Percentiles rank a stretch among this genome's conserved stretches.
Evolutionary conservation across 2,797 vertebrate genomes (phyloP).

Genomic region (Mastacembelus armatus): DNA sequence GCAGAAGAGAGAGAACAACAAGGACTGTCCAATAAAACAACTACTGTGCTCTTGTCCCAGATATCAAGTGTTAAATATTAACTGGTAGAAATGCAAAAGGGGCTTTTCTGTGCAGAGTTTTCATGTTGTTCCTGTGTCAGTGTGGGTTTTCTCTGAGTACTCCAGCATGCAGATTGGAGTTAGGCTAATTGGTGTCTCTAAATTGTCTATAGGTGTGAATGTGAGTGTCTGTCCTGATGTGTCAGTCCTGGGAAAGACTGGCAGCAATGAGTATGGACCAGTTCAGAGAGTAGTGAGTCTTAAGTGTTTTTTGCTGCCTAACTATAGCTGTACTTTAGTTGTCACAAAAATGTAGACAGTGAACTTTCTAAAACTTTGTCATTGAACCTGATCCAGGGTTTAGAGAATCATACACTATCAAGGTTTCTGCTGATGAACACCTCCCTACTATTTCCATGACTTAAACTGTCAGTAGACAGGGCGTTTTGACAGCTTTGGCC

Average conservation of each 20-base stretch:
- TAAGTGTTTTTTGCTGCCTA: background rate
- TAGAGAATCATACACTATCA: conserved; percentile 27
- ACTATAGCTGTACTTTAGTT: conserved; percentile 23
- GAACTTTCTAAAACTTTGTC: conserved; percentile 49
- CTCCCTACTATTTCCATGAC: conserved; percentile 42
- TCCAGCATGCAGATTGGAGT: no score
- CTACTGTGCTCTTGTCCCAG: conserved; percentile 17
- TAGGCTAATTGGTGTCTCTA: no score
- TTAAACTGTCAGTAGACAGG: conserved; percentile 56
- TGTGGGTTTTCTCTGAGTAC: no score
- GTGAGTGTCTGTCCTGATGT: no score
- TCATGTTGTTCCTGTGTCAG: no score
- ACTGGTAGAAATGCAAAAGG: no score
- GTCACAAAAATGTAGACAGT: conserved; percentile 28
- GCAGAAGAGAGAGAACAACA: conserved; percentile 47
- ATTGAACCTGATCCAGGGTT: conserved; percentile 66
- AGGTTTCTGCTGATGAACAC: conserved; percentile 38
- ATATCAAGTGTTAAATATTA: conserved; percentile 1
- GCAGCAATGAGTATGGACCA: background rate
- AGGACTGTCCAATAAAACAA: conserved; percentile 44
- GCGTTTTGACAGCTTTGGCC: conserved; percentile 70
- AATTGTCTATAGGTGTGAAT: no score
- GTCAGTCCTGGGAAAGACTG: no score
- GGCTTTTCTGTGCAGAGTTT: no score
- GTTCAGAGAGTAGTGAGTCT: conserved; percentile 10